Percentiles rank a stretch among this genome's conserved stretches.
phyloP scores from a whole-genome alignment of 2,888 invertebrate species.

The Apodemia duryi region DNA sequence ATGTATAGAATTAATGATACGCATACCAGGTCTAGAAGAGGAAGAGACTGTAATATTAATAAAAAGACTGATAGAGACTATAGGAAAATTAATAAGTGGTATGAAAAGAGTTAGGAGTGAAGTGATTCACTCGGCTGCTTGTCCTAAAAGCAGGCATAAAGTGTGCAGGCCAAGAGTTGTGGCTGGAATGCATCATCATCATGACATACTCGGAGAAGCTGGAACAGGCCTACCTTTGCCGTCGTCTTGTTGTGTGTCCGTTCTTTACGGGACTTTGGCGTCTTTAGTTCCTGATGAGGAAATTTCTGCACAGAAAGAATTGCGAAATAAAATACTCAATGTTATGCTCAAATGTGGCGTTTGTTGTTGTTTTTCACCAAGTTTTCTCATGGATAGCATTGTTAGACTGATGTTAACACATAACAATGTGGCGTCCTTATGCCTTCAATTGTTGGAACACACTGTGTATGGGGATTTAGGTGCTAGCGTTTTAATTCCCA shows the following conservation, averaged over 20 bases:
- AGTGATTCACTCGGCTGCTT: slow-evolving; percentile 75
- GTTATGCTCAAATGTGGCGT: slow-evolving; percentile 79
- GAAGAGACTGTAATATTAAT: slow-evolving; percentile 60
- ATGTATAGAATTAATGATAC: slow-evolving; percentile 75
- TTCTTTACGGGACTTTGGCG: slow-evolving; percentile 75
- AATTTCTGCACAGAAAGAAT: slow-evolving; percentile 49
- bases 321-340: slow-evolving; percentile 71
- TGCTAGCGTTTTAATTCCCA: slow-evolving; percentile 56
- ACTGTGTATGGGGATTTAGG: slow-evolving; percentile 81
- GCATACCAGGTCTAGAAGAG: slow-evolving; percentile 60
- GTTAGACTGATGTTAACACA: slow-evolving; percentile 69
- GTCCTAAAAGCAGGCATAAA: slow-evolving; percentile 73
- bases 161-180: slow-evolving; percentile 63
- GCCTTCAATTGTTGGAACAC: slow-evolving; percentile 77
- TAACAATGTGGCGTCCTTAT: slow-evolving; percentile 52
- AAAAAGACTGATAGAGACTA: slow-evolving; percentile 75
- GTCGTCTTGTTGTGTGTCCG: slow-evolving; percentile 77
- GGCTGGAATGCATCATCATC: slow-evolving; percentile 79
- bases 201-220: slow-evolving; percentile 76
- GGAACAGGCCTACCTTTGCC: slow-evolving; percentile 55
- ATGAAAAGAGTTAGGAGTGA: slow-evolving; percentile 80
- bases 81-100: slow-evolving; percentile 75
- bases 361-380: slow-evolving; percentile 82
- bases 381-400: slow-evolving; percentile 66
- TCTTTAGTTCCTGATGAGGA: slow-evolving; percentile 66